Percentiles rank a stretch among this genome's conserved stretches.
Conservation (phyloP, 2,888 invertebrate species). For the Lamproptera curius region DNA sequence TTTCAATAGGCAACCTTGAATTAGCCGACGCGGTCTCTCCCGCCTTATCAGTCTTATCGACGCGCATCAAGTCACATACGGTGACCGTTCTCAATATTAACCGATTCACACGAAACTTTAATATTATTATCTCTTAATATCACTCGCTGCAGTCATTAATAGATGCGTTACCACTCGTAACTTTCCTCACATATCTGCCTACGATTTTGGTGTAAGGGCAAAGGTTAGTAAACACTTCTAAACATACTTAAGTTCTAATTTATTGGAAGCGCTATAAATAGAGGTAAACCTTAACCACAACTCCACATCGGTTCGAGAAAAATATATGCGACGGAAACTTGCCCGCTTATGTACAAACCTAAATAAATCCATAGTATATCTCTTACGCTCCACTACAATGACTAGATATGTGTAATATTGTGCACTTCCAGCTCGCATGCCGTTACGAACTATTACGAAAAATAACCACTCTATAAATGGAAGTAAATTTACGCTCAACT, state of each 20-base stretch:
- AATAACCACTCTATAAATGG: slow-evolving; percentile 66
- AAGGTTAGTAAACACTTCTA: not conserved
- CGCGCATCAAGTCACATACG: not conserved
- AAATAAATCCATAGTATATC: slow-evolving; percentile 50
- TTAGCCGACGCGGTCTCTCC: slow-evolving; percentile 18
- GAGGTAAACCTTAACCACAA: slow-evolving; percentile 7
- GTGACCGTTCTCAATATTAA: not conserved
- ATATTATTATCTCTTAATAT: not conserved
- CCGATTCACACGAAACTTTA: not conserved
- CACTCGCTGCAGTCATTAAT: not conserved
- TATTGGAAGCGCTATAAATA: slow-evolving; percentile 17
- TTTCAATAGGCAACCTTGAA: slow-evolving; percentile 37
- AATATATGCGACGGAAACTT: slow-evolving; percentile 72
- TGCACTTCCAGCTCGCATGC: slow-evolving; percentile 54
- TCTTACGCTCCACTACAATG: slow-evolving; percentile 60
- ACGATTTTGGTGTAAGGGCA: not conserved
- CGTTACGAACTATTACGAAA: slow-evolving; percentile 56
- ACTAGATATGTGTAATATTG: slow-evolving; percentile 76
- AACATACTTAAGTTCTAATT: slow-evolving; percentile 16
- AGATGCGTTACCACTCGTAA: too few species aligned
- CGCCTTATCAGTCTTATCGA: slow-evolving; percentile 17
- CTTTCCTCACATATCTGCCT: too few species aligned
- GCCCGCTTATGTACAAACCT: slow-evolving; percentile 53
- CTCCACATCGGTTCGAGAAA: slow-evolving; percentile 29
- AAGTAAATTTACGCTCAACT: slow-evolving; percentile 67